Evolutionary conservation across 2,888 invertebrate species (phyloP).

Genomic region (Dolichopus griseipennis): DNA sequence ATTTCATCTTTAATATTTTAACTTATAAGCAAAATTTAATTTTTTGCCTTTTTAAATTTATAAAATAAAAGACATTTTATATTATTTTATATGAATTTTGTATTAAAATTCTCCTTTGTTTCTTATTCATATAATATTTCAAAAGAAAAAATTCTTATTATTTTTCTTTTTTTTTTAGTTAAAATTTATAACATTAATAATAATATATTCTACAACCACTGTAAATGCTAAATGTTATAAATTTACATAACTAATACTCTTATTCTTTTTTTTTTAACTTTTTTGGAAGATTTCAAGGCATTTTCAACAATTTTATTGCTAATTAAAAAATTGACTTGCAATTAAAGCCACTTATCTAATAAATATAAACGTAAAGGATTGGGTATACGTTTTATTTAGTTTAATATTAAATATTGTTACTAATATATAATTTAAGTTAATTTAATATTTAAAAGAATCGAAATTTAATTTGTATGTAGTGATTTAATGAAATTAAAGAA

Average conservation of each 20-base stretch:
- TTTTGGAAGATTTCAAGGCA: conserved; percentile 9
- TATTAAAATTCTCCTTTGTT: background rate
- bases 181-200: background rate
- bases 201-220: conserved; percentile 4
- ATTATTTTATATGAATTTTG: too few species aligned
- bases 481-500: too few species aligned
- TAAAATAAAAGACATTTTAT: too few species aligned
- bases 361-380: background rate
- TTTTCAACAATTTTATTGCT: conserved; percentile 4
- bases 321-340: background rate
- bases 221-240: conserved; percentile 3
- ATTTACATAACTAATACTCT: background rate
- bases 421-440: too few species aligned
- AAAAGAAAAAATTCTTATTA: background rate
- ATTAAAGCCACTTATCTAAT: background rate
- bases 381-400: background rate
- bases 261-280: background rate
- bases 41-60: background rate
- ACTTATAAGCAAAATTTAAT: background rate
- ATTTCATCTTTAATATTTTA: background rate
- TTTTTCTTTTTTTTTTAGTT: background rate
- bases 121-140: background rate
- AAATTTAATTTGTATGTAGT: too few species aligned
- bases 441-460: too few species aligned
- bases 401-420: background rate